Conservation (phyloP, 30 jellyfish, hydroid and myxozoan species). For the Aurelia aurita complex sp. Pacific region DNA sequence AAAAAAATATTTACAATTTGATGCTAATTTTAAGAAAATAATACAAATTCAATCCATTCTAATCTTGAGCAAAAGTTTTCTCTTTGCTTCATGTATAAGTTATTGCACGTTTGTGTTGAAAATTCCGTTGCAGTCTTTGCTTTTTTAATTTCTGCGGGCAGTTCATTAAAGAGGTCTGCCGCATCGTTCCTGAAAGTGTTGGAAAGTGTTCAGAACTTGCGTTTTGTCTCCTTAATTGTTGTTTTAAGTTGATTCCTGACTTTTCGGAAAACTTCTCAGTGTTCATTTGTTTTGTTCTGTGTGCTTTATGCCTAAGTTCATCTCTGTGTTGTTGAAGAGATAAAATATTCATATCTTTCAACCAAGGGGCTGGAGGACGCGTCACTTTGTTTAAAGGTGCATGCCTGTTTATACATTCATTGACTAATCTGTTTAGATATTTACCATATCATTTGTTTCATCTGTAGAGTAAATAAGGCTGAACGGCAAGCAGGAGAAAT, state of each 20-base stretch:
- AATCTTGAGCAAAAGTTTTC: too few species aligned
- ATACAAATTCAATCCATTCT: too few species aligned
- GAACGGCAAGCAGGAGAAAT: neutral
- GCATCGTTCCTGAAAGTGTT: too few species aligned
- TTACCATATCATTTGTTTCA: too few species aligned
- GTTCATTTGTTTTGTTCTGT: neutral
- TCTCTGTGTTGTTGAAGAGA: neutral
- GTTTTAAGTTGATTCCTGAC: neutral
- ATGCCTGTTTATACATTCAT: neutral
- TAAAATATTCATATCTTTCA: neutral
- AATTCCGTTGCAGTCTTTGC: too few species aligned
- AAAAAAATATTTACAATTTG: too few species aligned
- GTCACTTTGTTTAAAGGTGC: neutral
- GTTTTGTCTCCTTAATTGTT: neutral
- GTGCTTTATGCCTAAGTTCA: neutral
- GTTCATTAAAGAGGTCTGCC: too few species aligned
- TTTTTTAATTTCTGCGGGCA: too few species aligned
- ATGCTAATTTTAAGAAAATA: too few species aligned
- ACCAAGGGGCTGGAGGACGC: conserved; percentile 7
- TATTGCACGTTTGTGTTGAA: too few species aligned
- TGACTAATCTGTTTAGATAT: neutral
- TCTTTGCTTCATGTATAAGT: too few species aligned
- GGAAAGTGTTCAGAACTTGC: neutral
- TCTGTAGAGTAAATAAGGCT: too few species aligned
- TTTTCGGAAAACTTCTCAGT: neutral